phyloP scores from a whole-genome alignment of 2,113 vertebrate species.

The Anthoscopus minutus region DNA sequence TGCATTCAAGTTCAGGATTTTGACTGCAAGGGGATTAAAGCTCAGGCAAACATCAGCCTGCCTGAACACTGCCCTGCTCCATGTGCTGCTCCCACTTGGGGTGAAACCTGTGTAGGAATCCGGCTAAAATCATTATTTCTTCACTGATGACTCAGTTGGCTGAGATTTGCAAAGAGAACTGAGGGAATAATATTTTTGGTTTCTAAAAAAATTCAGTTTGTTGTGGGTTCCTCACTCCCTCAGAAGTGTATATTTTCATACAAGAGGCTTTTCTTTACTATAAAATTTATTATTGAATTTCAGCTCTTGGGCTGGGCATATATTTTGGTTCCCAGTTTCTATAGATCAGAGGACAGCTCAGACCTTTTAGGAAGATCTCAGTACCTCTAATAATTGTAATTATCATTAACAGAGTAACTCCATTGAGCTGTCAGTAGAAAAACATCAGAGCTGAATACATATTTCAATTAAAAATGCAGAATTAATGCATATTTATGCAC shows the following conservation, averaged over 20 bases:
- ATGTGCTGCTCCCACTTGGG: neutral
- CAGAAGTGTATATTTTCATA: neutral
- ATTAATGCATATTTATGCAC: neutral
- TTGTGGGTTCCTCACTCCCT: neutral
- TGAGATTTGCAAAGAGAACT: neutral
- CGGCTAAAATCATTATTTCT: neutral
- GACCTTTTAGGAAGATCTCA: neutral
- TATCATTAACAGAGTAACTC: neutral
- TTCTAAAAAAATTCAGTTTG: neutral
- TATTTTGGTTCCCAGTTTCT: neutral
- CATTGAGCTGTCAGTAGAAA: neutral
- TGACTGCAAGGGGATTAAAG: conserved; percentile 11
- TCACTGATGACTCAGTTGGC: neutral
- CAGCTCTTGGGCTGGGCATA: neutral
- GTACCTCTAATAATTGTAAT: neutral
- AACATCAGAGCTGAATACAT: neutral
- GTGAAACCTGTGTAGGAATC: neutral
- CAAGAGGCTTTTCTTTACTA: neutral
- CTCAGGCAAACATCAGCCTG: neutral
- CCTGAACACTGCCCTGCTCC: neutral
- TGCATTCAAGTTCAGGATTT: conserved; percentile 44
- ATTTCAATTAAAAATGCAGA: conserved; percentile 13
- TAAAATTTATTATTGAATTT: neutral
- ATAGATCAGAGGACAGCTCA: neutral
- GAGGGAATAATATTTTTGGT: neutral